Evolutionary conservation across 2,797 vertebrate species (phyloP), one percentile per base, ranked within the genome.

Genomic region (Podarcis lilfordi): DNA sequence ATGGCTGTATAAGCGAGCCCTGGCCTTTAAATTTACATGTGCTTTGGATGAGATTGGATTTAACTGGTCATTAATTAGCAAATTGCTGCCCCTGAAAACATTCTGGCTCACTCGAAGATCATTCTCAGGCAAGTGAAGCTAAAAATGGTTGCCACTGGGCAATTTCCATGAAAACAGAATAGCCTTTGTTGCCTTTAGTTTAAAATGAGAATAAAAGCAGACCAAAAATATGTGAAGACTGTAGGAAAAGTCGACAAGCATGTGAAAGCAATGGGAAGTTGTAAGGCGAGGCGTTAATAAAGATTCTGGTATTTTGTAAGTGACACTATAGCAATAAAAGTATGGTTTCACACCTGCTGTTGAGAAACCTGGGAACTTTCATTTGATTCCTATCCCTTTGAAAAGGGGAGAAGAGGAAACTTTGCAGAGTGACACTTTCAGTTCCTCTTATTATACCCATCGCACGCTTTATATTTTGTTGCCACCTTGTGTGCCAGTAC

Each of bases 301-400:
- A 66, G 1, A 80, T 89, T 91, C 89, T 66, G 69, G 19, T 35
- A 93, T n/a, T 74, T 81, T 86, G 59, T 27, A 75, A 40, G 40
- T 81, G 77, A 81, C 88, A 25, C 71, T 68, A 72, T 25, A 37
- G n/a, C 66, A 80, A 94, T 95, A 91, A 66, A 61, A 84, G 81
- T 32, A 89, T 76, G 59, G 85, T 88, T 95, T 95, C 96, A 95
- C 96, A 95, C 96, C 77, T 78, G 95, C 92, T 91, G 91, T 91
- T 95, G 91, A 93, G 95, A 96, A 95, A 95, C 95, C 96, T 96
- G 96, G 95, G 96, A 95, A 96, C 95, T 97, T 93, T 96, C 94
- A 95, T 91, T 95, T 94, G 90, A 95, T 95, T 95, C 95, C 96
- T 96, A 95, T 87, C 75, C 95, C 96, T 98, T 97, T 97, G 97